Base-by-base conservation (phyloP, 2,113 vertebrate species). In the Lampris incognitus region DNA sequence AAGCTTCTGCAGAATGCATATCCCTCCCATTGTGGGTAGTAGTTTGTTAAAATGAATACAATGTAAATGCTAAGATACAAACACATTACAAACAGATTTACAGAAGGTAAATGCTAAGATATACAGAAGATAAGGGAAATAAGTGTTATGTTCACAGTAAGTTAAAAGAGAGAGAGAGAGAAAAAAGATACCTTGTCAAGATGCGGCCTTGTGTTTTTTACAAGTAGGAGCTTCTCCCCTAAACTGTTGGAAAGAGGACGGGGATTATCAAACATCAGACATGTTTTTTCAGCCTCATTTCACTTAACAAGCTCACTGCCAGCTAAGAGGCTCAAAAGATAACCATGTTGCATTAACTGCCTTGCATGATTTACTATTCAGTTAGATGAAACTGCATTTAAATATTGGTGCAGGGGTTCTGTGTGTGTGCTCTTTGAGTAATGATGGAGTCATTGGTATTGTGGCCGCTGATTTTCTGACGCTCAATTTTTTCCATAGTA, bases 101-200 rank as follows among this genome's bases (percentile, higher is more conserved):
- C 9, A 11, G 3, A 52, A 11, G 7, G 50, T 52, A 52, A 8
- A 52, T 9, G 48, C 9, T 24, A 24, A 24, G 48, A 5, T 49
- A 49, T 49, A 49, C 48, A 49, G 13, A 1, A 52, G 13, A 52
- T 11, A 52, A 10, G 50, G 6, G 5, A 55, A n/a, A 24, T 55
- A 56, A 24, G 36, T 5, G 40, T 24, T 24, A 24, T 24, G 24
- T 24, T 24, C 78, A 82, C 76, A 65, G 37, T 44, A 42, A 36
- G 66, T 36, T 50, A 6, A 51, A 38, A 67, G 24, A 4, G 24
- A 52, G n/a, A 6, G 9, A 37, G 49, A n/a, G 46, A 55, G 7
- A 11, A 0, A 13, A n/a, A 65, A 49, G 60, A 91, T 97, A 99
- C 98, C 96, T 98, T 96, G 93, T 99, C 97, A 64, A 99, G 95